Percentiles rank a stretch among this genome's conserved stretches.
These are phyloP conservation scores for Pavo muticus DNA, from an alignment of 2,113 vertebrate species.

Conservation along the genomic window DNA sequence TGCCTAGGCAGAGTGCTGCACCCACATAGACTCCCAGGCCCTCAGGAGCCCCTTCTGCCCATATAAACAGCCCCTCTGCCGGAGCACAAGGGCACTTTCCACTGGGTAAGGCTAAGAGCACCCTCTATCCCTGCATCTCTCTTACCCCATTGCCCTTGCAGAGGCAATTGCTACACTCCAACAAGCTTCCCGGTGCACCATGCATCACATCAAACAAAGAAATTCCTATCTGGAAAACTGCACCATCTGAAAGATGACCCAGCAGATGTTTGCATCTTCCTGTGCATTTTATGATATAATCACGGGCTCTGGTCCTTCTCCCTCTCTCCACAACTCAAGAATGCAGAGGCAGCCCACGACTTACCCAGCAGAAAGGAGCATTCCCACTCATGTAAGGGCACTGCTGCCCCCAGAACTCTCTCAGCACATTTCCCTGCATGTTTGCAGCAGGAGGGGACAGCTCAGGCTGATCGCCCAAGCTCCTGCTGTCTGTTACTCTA, in stretches of 20 bases:
- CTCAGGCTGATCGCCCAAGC: not conserved
- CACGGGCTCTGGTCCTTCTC: not conserved
- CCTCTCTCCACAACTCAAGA: not conserved
- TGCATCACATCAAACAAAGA: not conserved
- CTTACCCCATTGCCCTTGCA: not conserved
- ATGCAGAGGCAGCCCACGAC: not conserved
- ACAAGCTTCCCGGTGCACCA: not conserved
- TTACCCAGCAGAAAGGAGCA: not conserved
- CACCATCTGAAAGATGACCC: not conserved
- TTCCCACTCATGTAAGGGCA: not conserved
- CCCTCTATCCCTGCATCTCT: not conserved
- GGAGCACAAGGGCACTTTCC: not conserved
- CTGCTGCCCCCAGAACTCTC: not conserved
- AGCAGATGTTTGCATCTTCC: not conserved
- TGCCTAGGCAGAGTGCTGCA: not conserved
- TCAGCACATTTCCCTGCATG: not conserved
- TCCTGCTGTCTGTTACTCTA: conserved; percentile 20
- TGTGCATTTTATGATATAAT: not conserved
- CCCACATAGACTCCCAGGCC: not conserved
- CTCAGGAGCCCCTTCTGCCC: not conserved
- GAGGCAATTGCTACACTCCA: rapidly evolving
- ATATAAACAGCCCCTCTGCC: not conserved
- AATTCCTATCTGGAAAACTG: not conserved
- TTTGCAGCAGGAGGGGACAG: not conserved
- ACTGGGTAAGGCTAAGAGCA: not conserved